Base-by-base conservation (phyloP, 2,113 vertebrate genomes). In the Rhabdornis inornatus region DNA sequence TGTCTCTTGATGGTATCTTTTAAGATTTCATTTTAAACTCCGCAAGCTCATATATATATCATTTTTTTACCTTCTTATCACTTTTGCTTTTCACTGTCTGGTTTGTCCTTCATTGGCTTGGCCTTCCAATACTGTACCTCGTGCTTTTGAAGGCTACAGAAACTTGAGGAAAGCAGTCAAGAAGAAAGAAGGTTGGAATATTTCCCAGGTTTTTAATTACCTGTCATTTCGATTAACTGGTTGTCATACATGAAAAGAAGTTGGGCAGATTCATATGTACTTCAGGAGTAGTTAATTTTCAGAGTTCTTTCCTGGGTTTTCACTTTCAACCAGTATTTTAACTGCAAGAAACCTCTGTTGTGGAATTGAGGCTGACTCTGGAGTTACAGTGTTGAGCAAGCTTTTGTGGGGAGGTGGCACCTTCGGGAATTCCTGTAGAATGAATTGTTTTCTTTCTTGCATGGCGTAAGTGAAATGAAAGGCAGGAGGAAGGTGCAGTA, bases 151-250 rank as follows among this genome's bases (percentile, higher is more conserved):
- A 99, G 99, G 98, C 99, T 99, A 96, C 98, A 98, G 98, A 98
- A 98, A 97, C 98, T 98, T 97, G 98, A 99, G 96, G 98, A 98
- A 98, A 98, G 95, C 98, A 98, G 94, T 98, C 98, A 97, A 93
- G 98, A 97, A 95, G 98, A 98, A 83, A 96, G 97, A 99, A 99
- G 99, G 99, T 99, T 99, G 98, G 99, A 98, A 96, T 96, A 98
- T 97, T 98, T 98, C 96, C 95, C 97, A 98, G 97, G 97, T 98
- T 98, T 97, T 98, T 97, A 95, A 97, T 97, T 98, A 88, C 95
- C 97, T 98, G 98, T 96, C 88, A 93, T 97, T 98, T 97, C 94
- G 88, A 92, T 97, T 96, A 97, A 98, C 91, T 97, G 90, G 94
- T 97, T 97, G 85, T 96, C 66, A 92, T 96, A 96, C 79, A 81